Percentiles rank a stretch among this genome's conserved stretches.
Evolutionary conservation across 2,797 vertebrate species (phyloP).

Genomic region (Rhabdomys pumilio): DNA sequence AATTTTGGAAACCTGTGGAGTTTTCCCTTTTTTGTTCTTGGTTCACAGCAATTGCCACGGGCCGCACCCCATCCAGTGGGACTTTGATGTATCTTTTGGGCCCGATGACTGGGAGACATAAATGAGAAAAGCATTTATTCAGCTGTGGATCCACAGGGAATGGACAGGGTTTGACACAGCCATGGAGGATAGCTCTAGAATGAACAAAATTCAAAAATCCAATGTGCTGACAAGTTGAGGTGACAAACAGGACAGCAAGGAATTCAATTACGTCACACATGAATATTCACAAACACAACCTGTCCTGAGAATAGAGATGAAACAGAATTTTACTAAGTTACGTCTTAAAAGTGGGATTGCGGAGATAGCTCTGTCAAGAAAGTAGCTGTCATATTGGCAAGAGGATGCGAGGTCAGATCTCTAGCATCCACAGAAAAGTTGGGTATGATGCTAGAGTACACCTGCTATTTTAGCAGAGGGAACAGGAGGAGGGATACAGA

Average conservation of each 20-base stretch:
- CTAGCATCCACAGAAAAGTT: neutral
- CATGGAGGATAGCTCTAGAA: slow-evolving; percentile 17
- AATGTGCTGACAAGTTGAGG: neutral
- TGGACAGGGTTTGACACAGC: neutral
- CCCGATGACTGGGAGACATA: slow-evolving; percentile 48
- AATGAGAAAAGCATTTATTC: slow-evolving; percentile 52
- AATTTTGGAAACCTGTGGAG: slow-evolving; percentile 44
- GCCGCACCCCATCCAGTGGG: slow-evolving; percentile 37
- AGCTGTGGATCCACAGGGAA: neutral
- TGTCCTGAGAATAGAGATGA: slow-evolving; percentile 20
- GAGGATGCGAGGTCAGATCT: neutral
- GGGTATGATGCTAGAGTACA: neutral
- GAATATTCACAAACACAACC: neutral
- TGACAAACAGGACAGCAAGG: slow-evolving; percentile 7
- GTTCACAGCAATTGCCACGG: neutral
- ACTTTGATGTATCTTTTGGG: slow-evolving; percentile 57
- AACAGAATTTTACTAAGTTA: slow-evolving; percentile 10
- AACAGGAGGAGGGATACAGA: neutral
- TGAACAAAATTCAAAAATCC: slow-evolving; percentile 39
- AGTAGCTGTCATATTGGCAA: neutral
- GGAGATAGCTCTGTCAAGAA: neutral
- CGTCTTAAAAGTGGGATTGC: neutral
- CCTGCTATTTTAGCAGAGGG: neutral
- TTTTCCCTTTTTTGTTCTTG: neutral
- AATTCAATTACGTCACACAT: neutral